Evolutionary conservation across 1,140 invertebrate genomes (phyloP), one percentile per base, ranked within the genome.

Genomic region (Drosophila miranda): DNA sequence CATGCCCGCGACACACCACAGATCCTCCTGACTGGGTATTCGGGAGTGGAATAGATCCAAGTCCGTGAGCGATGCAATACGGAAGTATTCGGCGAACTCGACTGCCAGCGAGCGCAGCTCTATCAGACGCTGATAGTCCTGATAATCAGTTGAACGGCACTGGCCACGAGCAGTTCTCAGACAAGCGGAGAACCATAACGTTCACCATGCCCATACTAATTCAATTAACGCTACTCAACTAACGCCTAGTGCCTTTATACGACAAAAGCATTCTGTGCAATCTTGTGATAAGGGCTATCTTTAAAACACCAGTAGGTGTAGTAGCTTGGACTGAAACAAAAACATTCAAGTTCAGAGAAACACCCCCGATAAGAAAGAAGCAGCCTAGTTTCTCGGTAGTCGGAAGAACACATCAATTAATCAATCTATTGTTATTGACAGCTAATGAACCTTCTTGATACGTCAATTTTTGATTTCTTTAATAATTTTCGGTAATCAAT

Each of bases 61-160:
- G 0, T 60, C 64, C 0, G 16, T 58, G 16, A 23, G n/a, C 14
- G 49, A 28, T 55, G 9, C 46, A 34, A 30, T 78, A 9, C 3
- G 9, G 1, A 56, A 83, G 9, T 72, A 42, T 1, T 75, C n/a
- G 0, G 9, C 34, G 16, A 78, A 75, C 42, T 78, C 64, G 0
- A 42, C 6, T 23, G 53, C 46, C n/a, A 82, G 34, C 0, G 53
- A 16, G 6, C 42, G 53, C 0, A 75, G 21, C 4, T 61, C 5
- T 5, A 38, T 51, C 1, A 68, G n/a, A 6, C 30, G 13, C 9
- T 57, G 23, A 4, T 54, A 60, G 14, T 59, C 28, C 14, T 49
- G 7, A 1, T 41, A 30, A 3, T 26, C 3, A n/a, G 7, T 3
- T 62, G 28, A 0, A 1, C n/a, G 0, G 44, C 45, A 5, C 28